phyloP scores from a whole-genome alignment of 2,113 vertebrate species.

The Aphelocoma coerulescens region DNA sequence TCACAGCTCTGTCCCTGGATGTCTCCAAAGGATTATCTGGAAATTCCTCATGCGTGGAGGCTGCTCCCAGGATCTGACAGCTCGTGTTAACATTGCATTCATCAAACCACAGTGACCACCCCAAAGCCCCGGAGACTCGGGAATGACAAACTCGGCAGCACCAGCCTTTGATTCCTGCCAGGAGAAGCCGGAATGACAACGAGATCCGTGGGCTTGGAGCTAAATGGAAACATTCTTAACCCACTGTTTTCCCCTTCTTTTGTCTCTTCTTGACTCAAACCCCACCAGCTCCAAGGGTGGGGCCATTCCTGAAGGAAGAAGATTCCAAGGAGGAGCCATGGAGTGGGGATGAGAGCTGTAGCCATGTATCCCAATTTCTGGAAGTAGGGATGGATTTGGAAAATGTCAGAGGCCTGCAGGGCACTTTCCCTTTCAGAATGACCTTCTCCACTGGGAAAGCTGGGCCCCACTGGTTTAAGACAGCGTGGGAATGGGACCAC shows the following conservation, averaged over 20 bases:
- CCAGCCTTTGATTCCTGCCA: neutral
- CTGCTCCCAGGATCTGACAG: neutral
- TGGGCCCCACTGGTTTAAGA: neutral
- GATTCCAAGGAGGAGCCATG: neutral
- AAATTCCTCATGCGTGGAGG: neutral
- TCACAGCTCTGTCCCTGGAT: neutral
- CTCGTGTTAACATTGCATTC: neutral
- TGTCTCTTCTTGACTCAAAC: neutral
- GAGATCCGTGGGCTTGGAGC: accelerated
- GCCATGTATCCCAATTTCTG: neutral
- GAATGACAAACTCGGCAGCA: neutral
- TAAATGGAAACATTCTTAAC: neutral
- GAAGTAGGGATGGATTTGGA: neutral
- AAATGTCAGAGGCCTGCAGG: neutral
- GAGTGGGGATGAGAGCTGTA: neutral
- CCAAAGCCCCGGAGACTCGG: neutral
- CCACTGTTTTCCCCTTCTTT: neutral
- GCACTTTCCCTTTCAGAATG: neutral
- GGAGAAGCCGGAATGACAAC: neutral
- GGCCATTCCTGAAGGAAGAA: neutral
- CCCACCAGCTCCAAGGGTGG: neutral
- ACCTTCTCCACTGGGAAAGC: neutral
- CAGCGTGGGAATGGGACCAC: neutral
- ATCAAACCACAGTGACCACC: neutral
- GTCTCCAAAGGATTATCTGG: neutral